Evolutionary conservation across 2,113 vertebrate genomes (phyloP).

Genomic region (Nematolebias whitei): DNA sequence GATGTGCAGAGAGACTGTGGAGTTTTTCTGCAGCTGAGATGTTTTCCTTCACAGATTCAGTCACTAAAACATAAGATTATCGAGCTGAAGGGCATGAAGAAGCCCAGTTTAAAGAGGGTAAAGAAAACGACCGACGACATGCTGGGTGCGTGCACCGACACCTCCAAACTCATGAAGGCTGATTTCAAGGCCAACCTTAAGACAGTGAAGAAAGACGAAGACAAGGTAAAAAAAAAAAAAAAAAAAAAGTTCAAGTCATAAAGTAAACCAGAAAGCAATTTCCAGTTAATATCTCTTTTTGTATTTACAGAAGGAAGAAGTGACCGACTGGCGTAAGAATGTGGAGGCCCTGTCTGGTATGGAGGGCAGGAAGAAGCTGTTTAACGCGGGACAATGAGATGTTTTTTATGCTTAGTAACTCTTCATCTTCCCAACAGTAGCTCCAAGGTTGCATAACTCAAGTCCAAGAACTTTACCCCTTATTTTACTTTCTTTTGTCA

Average conservation of each 20-base stretch:
- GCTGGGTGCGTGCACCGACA: constrained; percentile 74
- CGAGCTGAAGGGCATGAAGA: constrained; percentile 79
- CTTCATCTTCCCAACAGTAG: background rate
- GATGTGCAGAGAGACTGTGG: background rate
- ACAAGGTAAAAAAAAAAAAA: constrained; percentile 67
- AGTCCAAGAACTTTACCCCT: background rate
- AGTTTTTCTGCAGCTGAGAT: background rate
- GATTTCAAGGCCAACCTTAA: constrained; percentile 83
- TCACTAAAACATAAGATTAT: constrained; percentile 72
- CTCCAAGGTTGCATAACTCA: background rate
- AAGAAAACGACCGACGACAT: constrained; percentile 80
- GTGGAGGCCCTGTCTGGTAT: constrained; percentile 83
- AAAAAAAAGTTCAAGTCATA: too few relatives aligned
- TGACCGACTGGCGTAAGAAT: constrained; percentile 83
- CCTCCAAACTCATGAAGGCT: constrained; percentile 72
- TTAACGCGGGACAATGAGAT: constrained; percentile 61
- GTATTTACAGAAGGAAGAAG: constrained; percentile 66
- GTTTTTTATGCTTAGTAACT: background rate
- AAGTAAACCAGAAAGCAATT: background rate
- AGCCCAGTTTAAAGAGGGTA: constrained; percentile 79
- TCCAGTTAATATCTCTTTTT: background rate
- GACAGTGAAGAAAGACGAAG: constrained; percentile 84
- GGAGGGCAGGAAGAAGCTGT: constrained; percentile 83
- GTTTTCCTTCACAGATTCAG: constrained; percentile 68
- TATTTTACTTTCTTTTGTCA: background rate